Conservation (phyloP, 2,113 vertebrate genomes). For the Acrocephalus kingi region DNA sequence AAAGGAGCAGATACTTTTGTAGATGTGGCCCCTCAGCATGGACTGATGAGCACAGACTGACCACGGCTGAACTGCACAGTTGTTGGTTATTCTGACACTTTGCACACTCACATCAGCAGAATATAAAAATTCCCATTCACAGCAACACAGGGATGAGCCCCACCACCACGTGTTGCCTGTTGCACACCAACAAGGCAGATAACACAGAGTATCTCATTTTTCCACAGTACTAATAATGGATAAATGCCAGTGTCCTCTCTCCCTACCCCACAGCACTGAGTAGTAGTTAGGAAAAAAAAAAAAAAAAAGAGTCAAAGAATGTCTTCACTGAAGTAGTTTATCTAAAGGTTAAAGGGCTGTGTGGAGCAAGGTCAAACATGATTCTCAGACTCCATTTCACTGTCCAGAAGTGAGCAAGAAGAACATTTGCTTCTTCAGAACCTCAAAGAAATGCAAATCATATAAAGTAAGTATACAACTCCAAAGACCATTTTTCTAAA, state of each 20-base stretch:
- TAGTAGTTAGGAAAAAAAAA: rapidly evolving
- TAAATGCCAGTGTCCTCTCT: not conserved
- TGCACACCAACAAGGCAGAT: not conserved
- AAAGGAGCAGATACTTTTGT: not conserved
- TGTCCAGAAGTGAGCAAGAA: not conserved
- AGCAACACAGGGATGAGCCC: not conserved
- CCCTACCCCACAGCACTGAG: not conserved
- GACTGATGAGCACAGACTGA: not conserved
- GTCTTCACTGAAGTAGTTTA: not conserved
- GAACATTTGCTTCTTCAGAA: not conserved
- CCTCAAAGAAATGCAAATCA: not conserved
- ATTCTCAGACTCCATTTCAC: not conserved
- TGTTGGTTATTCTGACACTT: not conserved
- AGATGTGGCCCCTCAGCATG: not conserved
- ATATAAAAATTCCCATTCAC: not conserved
- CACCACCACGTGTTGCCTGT: not conserved
- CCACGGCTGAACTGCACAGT: rapidly evolving
- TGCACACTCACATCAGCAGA: not conserved
- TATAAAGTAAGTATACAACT: not conserved
- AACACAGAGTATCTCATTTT: not conserved
- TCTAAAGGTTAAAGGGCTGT: not conserved
- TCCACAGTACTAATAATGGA: not conserved
- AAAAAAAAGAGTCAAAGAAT: not conserved
- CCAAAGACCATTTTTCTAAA: not conserved
- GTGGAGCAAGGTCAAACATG: not conserved